These are phyloP conservation scores for Tenthredo livida DNA, from an alignment of 2,888 invertebrate genomes.

Conservation along the genomic window DNA sequence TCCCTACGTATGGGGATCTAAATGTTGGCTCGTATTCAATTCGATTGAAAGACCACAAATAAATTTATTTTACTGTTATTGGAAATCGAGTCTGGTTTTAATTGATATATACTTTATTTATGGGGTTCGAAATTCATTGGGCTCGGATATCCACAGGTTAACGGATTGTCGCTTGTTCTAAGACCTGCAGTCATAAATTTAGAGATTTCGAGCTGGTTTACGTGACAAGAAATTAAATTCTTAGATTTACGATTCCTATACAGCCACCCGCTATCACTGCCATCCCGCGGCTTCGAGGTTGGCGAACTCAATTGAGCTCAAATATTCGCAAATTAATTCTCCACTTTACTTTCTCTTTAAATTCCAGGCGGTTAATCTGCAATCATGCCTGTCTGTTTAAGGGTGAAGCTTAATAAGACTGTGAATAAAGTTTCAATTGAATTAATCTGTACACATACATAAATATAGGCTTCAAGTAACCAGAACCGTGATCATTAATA, in stretches of 20 bases:
- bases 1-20: not conserved
- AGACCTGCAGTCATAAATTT: not conserved
- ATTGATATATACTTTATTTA: not conserved
- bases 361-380: not conserved
- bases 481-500: too few relatives aligned
- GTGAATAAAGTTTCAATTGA: not conserved
- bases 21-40: not conserved
- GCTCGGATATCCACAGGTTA: not conserved
- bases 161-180: not conserved
- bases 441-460: too few relatives aligned
- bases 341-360: conserved; percentile 7
- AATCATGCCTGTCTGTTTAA: not conserved
- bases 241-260: not conserved
- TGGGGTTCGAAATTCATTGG: not conserved
- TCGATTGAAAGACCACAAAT: not conserved
- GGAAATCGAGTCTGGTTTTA: not conserved
- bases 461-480: too few relatives aligned
- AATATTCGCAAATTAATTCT: conserved; percentile 26
- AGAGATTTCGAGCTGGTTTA: not conserved
- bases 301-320: conserved; percentile 26
- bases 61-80: not conserved
- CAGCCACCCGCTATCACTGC: conserved; percentile 16
- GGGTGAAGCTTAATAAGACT: not conserved
- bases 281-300: not conserved
- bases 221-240: conserved; percentile 42